Percentiles rank a stretch among this genome's conserved stretches.
These are phyloP conservation scores for Actinia equina DNA, from an alignment of 64 coral and sea anemone species.

Conservation along the genomic window DNA sequence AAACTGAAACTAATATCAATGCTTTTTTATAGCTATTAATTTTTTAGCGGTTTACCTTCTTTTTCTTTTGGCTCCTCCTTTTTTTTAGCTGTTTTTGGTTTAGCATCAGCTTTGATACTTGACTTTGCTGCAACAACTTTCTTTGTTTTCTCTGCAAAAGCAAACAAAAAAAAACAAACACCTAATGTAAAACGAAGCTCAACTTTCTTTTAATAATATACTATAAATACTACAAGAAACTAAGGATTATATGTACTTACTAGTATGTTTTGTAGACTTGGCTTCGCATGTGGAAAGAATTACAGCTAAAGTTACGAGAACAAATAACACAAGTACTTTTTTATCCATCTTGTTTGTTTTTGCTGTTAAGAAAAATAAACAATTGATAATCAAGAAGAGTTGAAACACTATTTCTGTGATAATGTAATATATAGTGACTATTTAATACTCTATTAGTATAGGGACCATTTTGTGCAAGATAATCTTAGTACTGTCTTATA, in stretches of 20 bases:
- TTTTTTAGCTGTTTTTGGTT: background rate
- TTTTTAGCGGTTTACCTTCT: background rate
- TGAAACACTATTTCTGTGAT: background rate
- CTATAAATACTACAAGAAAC: no score
- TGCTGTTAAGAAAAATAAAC: background rate
- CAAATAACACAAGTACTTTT: background rate
- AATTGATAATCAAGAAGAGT: background rate
- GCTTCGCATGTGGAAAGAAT: background rate
- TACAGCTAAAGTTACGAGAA: background rate
- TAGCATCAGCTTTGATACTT: background rate
- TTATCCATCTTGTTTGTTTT: background rate
- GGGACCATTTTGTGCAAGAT: no score
- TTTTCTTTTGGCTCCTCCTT: background rate
- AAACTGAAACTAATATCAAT: background rate
- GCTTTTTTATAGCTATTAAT: background rate
- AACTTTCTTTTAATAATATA: no score
- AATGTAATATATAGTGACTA: background rate
- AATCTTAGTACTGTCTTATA: no score
- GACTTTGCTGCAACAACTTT: slow-evolving; percentile 2
- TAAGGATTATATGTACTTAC: background rate
- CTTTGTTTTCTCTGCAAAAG: background rate
- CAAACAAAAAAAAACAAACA: background rate
- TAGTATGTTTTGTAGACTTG: slow-evolving; percentile 2
- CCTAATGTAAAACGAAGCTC: no score
- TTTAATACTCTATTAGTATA: no score